phyloP scores from a whole-genome alignment of 1,140 invertebrate genomes.

The Tetramorium simillimum region DNA sequence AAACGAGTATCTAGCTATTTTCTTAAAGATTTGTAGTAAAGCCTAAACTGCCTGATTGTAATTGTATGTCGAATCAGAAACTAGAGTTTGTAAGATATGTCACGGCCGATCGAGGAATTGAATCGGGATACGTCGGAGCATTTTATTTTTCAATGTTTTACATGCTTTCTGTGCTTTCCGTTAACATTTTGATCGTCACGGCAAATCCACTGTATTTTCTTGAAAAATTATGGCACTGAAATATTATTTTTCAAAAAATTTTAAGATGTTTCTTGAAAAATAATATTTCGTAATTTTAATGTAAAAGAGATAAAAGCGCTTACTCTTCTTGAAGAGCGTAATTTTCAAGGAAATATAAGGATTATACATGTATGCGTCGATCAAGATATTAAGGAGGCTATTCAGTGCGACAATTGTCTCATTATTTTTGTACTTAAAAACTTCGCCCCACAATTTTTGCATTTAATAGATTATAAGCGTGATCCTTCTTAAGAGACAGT shows the following conservation, averaged over 20 bases:
- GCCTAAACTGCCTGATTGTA: slow-evolving; percentile 58
- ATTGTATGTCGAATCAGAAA: slow-evolving; percentile 34
- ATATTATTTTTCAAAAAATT: too few relatives aligned
- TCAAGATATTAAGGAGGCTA: slow-evolving; percentile 8
- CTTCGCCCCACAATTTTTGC: slow-evolving; percentile 20
- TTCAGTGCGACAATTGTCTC: not conserved
- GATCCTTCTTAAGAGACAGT: not conserved
- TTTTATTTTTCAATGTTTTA: slow-evolving; percentile 19
- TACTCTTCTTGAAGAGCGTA: not conserved
- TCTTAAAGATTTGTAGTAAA: slow-evolving; percentile 61
- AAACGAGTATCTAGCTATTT: slow-evolving; percentile 55
- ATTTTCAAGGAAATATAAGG: not conserved
- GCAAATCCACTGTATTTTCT: not conserved
- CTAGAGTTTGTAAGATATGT: slow-evolving; percentile 20
- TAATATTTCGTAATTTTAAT: too few relatives aligned
- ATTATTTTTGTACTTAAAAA: slow-evolving; percentile 60
- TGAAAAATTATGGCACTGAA: not conserved
- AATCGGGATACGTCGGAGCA: slow-evolving; percentile 16
- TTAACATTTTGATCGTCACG: slow-evolving; percentile 12
- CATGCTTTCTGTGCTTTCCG: not conserved
- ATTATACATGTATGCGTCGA: not conserved
- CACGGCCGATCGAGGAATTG: slow-evolving; percentile 16
- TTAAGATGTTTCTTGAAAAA: too few relatives aligned
- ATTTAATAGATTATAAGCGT: slow-evolving; percentile 51
- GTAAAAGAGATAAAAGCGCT: too few relatives aligned